Percentiles rank a stretch among this genome's conserved stretches.
Evolutionary conservation across 1,140 invertebrate genomes (phyloP).

Genomic region (Sycobia sp.): DNA sequence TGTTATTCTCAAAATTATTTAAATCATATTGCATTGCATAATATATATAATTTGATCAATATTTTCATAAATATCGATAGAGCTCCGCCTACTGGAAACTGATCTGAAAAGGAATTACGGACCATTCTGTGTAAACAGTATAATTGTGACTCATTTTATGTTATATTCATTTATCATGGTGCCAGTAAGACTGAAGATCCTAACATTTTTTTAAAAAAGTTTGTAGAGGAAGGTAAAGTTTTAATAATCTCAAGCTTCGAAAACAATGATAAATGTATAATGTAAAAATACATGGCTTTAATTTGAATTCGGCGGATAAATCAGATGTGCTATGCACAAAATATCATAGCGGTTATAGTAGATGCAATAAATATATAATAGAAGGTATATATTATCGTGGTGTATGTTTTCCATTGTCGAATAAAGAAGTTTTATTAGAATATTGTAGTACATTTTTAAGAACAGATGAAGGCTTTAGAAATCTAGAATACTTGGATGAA

Average conservation of each 20-base stretch:
- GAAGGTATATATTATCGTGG: conserved; percentile 35
- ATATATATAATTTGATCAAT: too few relatives aligned
- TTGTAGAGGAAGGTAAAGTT: conserved; percentile 36
- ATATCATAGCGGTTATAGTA: conserved; percentile 47
- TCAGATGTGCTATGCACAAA: conserved; percentile 48
- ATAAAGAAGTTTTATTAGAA: background rate
- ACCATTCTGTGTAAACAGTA: conserved; percentile 41
- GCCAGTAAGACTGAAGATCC: conserved; percentile 20
- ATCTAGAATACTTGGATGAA: background rate
- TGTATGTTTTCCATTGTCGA: conserved; percentile 36
- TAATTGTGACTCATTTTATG: conserved; percentile 28
- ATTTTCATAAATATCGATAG: conserved; percentile 37
- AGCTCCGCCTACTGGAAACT: conserved; percentile 11
- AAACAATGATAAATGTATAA: conserved; percentile 20
- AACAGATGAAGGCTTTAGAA: conserved; percentile 9
- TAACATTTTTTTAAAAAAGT: conserved; percentile 32
- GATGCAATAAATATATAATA: conserved; percentile 49
- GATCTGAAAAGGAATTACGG: conserved; percentile 32
- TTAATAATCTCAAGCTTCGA: conserved; percentile 31
- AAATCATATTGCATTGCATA: too few relatives aligned
- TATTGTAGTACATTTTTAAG: background rate
- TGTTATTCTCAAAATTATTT: too few relatives aligned
- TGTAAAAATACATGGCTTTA: conserved; percentile 27
- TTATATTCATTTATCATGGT: conserved; percentile 32
- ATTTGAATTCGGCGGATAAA: conserved; percentile 54